Evolutionary conservation across 2,113 vertebrate species (phyloP).

Genomic region (Antigone vipio): DNA sequence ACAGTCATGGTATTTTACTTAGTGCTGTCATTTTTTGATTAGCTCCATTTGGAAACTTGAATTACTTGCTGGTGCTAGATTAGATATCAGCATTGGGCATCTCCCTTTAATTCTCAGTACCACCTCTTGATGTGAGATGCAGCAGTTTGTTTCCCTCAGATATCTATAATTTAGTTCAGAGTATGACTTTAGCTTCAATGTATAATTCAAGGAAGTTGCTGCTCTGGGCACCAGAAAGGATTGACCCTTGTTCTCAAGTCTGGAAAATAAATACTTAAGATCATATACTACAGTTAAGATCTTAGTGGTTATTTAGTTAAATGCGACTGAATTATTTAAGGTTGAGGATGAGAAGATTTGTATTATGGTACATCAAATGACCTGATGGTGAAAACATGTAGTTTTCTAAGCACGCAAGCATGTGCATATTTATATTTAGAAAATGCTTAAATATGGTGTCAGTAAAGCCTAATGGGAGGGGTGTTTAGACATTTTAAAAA

Average conservation of each 20-base stretch:
- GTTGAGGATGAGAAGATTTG: background rate
- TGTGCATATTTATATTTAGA: background rate
- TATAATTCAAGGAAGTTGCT: background rate
- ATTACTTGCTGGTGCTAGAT: background rate
- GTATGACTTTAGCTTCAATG: background rate
- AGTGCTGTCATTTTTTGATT: background rate
- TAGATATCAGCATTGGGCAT: background rate
- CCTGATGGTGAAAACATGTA: background rate
- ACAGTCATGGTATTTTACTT: background rate
- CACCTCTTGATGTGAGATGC: background rate
- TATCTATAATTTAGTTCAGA: background rate
- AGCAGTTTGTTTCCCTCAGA: background rate
- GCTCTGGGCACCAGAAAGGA: background rate
- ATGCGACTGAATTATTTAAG: background rate
- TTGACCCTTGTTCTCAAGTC: background rate
- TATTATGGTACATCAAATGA: background rate
- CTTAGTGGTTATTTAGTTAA: background rate
- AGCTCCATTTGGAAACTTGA: background rate
- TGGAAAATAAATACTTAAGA: conserved; percentile 5
- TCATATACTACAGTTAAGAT: background rate
- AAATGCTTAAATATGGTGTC: background rate
- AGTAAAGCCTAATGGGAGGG: background rate
- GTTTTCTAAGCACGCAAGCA: background rate
- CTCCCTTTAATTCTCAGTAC: background rate
- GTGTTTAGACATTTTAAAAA: background rate